A percentile compares a stretch with the other conserved stretches of the same genome.
Conservation (phyloP, 2,113 vertebrate species). For the Gulo gulo region DNA sequence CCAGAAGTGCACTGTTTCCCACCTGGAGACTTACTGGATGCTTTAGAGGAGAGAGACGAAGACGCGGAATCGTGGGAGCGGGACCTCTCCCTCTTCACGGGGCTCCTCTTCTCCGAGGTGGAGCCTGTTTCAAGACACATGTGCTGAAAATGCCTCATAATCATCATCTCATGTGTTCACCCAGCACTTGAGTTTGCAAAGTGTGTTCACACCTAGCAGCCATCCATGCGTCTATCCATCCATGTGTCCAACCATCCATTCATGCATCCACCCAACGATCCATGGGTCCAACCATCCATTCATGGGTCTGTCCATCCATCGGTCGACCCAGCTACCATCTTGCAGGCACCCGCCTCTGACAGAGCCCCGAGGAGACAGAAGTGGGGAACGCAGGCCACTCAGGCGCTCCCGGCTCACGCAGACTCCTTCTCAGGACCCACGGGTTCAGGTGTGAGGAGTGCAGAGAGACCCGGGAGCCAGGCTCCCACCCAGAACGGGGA, state of each 20-base stretch:
- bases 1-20: not conserved
- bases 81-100: constrained; percentile 81
- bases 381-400: fast-evolving
- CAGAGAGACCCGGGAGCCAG: not conserved
- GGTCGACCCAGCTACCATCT: not conserved
- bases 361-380: not conserved
- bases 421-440: fast-evolving
- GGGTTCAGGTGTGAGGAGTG: not conserved
- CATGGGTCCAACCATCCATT: not conserved
- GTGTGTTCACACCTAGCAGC: fast-evolving
- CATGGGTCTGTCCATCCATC: not conserved
- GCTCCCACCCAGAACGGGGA: not conserved
- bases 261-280: no score
- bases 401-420: fast-evolving
- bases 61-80: constrained; percentile 81
- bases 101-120: constrained; percentile 81
- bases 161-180: fast-evolving
- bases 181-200: not conserved
- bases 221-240: not conserved
- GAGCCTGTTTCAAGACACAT: constrained; percentile 74
- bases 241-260: fast-evolving
- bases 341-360: not conserved
- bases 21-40: constrained; percentile 81
- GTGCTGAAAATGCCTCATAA: fast-evolving
- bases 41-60: constrained; percentile 83